Evolutionary conservation across 2,888 invertebrate genomes (phyloP).

Genomic region (Reticulitermes lucifugus): DNA sequence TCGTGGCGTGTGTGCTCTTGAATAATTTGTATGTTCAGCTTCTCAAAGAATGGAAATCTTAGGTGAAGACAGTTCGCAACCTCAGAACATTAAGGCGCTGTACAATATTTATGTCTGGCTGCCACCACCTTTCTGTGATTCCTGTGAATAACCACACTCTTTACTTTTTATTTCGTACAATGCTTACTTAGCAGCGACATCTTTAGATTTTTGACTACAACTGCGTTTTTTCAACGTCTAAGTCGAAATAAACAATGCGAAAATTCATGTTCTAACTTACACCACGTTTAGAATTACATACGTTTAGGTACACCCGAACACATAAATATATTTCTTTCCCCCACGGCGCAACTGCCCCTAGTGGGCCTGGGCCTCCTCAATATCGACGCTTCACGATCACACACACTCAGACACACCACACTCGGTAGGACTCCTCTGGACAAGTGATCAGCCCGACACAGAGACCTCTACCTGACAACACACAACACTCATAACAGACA

Average conservation of each 20-base stretch:
- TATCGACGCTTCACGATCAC: no score
- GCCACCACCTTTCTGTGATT: not conserved
- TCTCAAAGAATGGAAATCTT: not conserved
- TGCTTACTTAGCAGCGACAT: not conserved
- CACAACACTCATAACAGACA: no score
- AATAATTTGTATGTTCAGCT: constrained; percentile 17
- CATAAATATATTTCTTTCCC: no score
- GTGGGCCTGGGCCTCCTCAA: no score
- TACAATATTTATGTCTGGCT: not conserved
- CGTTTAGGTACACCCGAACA: no score
- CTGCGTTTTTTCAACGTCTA: not conserved
- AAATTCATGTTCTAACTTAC: no score
- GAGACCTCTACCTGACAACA: no score
- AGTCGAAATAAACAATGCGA: not conserved
- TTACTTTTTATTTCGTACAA: not conserved
- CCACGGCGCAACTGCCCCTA: no score
- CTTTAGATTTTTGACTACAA: not conserved
- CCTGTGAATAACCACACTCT: not conserved
- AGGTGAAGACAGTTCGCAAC: not conserved
- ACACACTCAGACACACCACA: no score
- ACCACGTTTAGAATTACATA: no score
- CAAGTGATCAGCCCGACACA: no score
- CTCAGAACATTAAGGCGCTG: not conserved
- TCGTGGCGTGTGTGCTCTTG: not conserved
- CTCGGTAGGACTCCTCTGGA: no score